phyloP scores from a whole-genome alignment of 2,888 invertebrate genomes.

The Spilarctia lutea region DNA sequence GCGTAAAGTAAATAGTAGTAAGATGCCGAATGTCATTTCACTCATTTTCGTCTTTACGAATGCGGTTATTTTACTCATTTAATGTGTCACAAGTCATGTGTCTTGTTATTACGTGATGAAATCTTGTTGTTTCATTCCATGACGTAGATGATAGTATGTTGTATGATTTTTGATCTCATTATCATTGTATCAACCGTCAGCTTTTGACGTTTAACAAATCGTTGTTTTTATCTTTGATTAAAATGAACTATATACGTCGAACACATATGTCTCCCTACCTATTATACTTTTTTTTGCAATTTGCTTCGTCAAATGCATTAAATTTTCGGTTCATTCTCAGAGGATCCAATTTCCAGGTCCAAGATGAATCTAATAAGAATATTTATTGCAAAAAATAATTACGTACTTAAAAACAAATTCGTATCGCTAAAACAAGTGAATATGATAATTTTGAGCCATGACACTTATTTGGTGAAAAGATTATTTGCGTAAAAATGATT shows the following conservation, averaged over 20 bases:
- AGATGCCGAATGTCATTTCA: background rate
- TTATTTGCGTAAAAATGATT: no score
- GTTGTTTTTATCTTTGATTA: constrained; percentile 10
- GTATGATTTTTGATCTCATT: constrained; percentile 9
- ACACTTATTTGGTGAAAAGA: no score
- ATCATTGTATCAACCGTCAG: constrained; percentile 2
- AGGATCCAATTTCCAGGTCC: no score
- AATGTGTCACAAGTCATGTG: constrained; percentile 15
- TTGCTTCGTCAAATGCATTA: background rate
- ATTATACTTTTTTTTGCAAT: background rate
- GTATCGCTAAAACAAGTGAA: no score
- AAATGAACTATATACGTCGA: constrained; percentile 43
- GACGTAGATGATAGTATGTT: constrained; percentile 5
- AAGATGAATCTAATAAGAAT: no score
- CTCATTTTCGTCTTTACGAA: background rate
- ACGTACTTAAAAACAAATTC: no score
- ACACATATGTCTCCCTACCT: background rate
- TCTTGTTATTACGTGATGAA: constrained; percentile 37
- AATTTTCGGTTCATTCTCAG: background rate
- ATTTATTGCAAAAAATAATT: no score
- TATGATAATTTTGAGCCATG: no score
- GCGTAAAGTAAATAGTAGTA: no score
- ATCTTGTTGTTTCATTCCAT: constrained; percentile 11
- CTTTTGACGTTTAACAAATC: constrained; percentile 11
- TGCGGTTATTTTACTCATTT: background rate